Evolutionary conservation across 2,113 vertebrate genomes (phyloP).

Genomic region (Talpa occidentalis): DNA sequence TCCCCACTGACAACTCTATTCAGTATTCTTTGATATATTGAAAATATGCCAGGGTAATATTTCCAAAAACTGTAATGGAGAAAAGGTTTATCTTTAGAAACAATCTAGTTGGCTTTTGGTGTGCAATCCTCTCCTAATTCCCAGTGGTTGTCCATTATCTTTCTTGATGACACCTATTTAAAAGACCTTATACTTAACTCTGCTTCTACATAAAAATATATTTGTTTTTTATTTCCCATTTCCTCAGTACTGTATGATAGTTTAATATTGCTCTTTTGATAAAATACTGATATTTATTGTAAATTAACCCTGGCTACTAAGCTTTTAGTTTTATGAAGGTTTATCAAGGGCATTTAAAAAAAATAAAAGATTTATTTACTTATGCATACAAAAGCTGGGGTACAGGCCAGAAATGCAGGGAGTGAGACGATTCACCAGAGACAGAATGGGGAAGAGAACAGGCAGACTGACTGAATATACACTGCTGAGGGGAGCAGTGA

Average conservation of each 20-base stretch:
- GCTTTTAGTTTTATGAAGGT: neutral
- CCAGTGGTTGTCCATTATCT: neutral
- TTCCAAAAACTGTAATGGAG: neutral
- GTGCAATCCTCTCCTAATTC: neutral
- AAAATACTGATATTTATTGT: neutral
- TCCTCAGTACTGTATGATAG: neutral
- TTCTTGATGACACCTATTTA: neutral
- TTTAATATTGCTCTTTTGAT: neutral
- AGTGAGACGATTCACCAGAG: no score
- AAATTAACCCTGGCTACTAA: neutral
- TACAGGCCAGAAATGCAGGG: no score
- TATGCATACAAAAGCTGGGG: no score
- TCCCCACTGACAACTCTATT: neutral
- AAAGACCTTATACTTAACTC: neutral
- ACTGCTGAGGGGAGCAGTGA: no score
- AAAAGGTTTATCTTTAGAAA: neutral
- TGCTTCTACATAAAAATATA: neutral
- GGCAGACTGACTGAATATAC: no score
- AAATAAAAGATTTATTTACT: no score
- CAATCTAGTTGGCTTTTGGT: neutral
- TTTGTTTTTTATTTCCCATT: neutral
- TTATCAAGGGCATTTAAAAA: no score
- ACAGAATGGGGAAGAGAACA: no score
- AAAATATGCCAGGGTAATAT: neutral
- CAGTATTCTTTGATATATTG: neutral